Percentiles rank a stretch among this genome's conserved stretches.
Conservation (phyloP, 2,113 vertebrate genomes). For the Xenopus tropicalis region DNA sequence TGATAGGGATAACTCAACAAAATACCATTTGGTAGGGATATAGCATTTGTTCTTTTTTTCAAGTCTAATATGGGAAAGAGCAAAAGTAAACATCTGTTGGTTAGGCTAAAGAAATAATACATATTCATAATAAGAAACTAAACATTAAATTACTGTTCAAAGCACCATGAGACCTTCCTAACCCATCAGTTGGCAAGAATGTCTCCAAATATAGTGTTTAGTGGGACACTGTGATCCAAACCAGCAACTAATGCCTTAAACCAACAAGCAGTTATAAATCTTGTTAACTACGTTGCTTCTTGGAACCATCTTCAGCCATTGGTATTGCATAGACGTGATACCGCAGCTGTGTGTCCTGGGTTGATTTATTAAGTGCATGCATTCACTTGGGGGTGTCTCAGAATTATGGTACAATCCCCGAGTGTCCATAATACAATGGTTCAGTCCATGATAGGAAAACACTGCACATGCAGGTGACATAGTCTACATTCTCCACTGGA, state of each 20-base stretch:
- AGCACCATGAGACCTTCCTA: constrained; percentile 55
- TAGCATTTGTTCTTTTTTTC: no score
- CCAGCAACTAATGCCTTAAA: constrained; percentile 4
- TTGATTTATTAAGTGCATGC: constrained; percentile 47
- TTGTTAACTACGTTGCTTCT: constrained; percentile 35
- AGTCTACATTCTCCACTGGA: constrained; percentile 33
- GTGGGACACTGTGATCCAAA: no score
- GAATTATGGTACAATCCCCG: constrained; percentile 45
- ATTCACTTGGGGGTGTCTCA: constrained; percentile 44
- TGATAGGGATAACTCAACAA: constrained; percentile 13
- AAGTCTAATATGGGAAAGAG: background rate
- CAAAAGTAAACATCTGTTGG: constrained; percentile 7
- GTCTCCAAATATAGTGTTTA: background rate
- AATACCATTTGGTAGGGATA: no score
- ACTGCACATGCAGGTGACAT: constrained; percentile 4
- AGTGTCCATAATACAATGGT: constrained; percentile 14
- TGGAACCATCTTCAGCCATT: constrained; percentile 51
- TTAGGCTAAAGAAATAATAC: constrained; percentile 5
- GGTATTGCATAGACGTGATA: constrained; percentile 72
- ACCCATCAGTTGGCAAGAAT: background rate
- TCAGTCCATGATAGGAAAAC: constrained; percentile 13
- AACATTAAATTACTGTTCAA: constrained; percentile 44
- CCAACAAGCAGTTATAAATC: constrained; percentile 30
- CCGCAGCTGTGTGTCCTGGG: constrained; percentile 47
- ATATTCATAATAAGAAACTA: background rate